phyloP scores from a whole-genome alignment of 1,140 invertebrate genomes.

The Papilio dardanus region DNA sequence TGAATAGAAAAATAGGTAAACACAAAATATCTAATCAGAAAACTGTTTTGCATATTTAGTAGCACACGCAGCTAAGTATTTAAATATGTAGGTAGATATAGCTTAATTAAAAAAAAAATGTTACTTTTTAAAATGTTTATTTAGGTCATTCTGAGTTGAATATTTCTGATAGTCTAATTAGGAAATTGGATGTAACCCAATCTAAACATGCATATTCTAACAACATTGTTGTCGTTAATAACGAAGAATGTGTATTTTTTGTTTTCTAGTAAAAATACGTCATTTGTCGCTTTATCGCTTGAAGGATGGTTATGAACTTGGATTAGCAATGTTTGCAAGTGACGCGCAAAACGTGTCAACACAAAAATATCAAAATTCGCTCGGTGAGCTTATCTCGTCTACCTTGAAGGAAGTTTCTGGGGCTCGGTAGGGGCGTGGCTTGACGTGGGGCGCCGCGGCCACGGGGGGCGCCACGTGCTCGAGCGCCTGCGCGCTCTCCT shows the following conservation, averaged over 20 bases:
- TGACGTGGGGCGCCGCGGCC: conserved; percentile 42
- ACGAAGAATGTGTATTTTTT: background rate
- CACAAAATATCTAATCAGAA: conserved; percentile 48
- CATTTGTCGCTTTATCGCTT: background rate
- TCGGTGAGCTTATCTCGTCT: conserved; percentile 35
- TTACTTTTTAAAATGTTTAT: too few relatives aligned
- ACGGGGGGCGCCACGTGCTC: conserved; percentile 48
- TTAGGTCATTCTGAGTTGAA: too few relatives aligned
- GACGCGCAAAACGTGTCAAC: background rate
- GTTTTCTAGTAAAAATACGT: background rate
- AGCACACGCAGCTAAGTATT: background rate
- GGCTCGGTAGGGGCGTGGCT: conserved; percentile 58
- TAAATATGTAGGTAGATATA: too few relatives aligned
- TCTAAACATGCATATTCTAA: too few relatives aligned
- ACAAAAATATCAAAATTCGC: conserved; percentile 1
- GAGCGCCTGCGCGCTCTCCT: conserved; percentile 56
- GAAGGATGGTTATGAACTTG: background rate
- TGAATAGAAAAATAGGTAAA: conserved; percentile 40
- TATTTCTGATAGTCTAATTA: too few relatives aligned
- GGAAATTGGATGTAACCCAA: too few relatives aligned
- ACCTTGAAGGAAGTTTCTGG: conserved; percentile 76
- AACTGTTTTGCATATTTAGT: conserved; percentile 4
- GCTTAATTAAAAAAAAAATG: too few relatives aligned
- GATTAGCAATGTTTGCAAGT: background rate
- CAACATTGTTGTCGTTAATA: too few relatives aligned